Evolutionary conservation across 1,140 invertebrate genomes (phyloP).

Genomic region (Lysiphlebus fabarum): DNA sequence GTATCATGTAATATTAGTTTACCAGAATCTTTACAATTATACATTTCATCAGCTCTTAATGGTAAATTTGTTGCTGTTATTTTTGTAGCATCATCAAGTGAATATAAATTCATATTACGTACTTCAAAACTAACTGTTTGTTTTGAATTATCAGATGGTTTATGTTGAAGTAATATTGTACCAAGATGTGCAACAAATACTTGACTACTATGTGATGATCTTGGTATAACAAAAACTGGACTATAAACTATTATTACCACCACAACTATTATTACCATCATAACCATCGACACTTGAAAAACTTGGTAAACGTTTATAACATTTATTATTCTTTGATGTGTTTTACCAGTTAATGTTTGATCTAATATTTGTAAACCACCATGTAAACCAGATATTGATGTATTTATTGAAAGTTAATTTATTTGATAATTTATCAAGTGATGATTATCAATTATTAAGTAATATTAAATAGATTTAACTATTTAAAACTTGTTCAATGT

Average conservation of each 20-base stretch:
- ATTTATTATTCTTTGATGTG: constrained; percentile 81
- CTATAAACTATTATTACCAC: constrained; percentile 85
- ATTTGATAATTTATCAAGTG: too few species aligned
- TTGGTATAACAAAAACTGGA: constrained; percentile 84
- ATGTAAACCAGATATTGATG: constrained; percentile 76
- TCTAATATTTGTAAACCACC: constrained; percentile 89
- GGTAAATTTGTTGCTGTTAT: constrained; percentile 36
- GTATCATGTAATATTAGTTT: constrained; percentile 81
- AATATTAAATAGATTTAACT: too few species aligned
- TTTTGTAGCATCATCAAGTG: constrained; percentile 62
- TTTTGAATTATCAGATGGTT: constrained; percentile 44
- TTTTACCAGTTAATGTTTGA: constrained; percentile 77
- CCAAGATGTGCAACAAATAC: constrained; percentile 92
- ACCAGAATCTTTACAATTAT: constrained; percentile 64
- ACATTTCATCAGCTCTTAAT: constrained; percentile 62
- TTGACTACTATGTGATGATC: constrained; percentile 71
- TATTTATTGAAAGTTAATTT: constrained; percentile 60
- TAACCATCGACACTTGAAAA: constrained; percentile 37
- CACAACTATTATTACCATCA: constrained; percentile 63
- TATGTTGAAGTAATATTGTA: constrained; percentile 70
- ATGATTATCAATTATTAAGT: too few species aligned
- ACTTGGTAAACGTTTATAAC: constrained; percentile 60
- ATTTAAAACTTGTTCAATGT: too few species aligned
- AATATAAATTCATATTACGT: constrained; percentile 85
- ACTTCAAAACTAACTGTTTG: constrained; percentile 64